Percentiles rank a stretch among this genome's conserved stretches.
Conservation (phyloP, 2,113 vertebrate species). For the crab-eating macaque (Macaca fascicularis) region T2T-MFA8v1.1 NC_088381.1:22484501-22485000, state of each 20-base stretch:
- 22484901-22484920: too few species aligned
- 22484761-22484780: not conserved
- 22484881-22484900: too few species aligned
- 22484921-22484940: too few species aligned
- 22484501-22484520: constrained; percentile 23
- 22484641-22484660: not conserved
- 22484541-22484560: not conserved
- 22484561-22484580: not conserved
- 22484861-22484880: too few species aligned
- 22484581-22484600: not conserved
- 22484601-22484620: not conserved
- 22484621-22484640: not conserved
- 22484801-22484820: not conserved
- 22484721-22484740: not conserved
- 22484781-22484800: not conserved
- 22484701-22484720: not conserved
- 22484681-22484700: not conserved
- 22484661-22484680: not conserved
- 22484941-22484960: too few species aligned
- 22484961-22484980: too few species aligned
- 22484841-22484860: too few species aligned
- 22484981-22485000: too few species aligned
- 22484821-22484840: not conserved
- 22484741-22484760: not conserved
- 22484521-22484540: not conserved